Evolutionary conservation across 2,888 invertebrate species (phyloP).

Genomic region (Dexiosoma caninum): DNA sequence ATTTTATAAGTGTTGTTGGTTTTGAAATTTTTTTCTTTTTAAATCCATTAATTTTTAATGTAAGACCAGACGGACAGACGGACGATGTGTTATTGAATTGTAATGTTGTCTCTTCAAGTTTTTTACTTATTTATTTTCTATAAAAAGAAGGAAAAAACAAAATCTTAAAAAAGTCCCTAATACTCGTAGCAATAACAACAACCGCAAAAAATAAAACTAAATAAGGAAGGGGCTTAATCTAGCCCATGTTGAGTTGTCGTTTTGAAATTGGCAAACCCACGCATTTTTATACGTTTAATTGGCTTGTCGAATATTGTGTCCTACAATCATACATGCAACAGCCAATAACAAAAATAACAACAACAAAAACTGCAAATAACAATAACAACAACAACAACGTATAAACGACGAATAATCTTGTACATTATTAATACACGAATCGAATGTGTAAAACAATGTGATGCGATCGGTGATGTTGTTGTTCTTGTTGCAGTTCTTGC

Average conservation of each 20-base stretch:
- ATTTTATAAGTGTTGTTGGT: neutral
- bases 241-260: constrained; percentile 57
- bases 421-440: constrained; percentile 59
- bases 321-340: constrained; percentile 50
- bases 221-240: constrained; percentile 16
- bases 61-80: constrained; percentile 9
- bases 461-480: constrained; percentile 55
- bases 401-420: constrained; percentile 55
- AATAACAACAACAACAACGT: constrained; percentile 7
- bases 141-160: constrained; percentile 1
- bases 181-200: constrained; percentile 18
- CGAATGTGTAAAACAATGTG: constrained; percentile 64
- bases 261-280: constrained; percentile 66
- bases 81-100: constrained; percentile 47
- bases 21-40: constrained; percentile 7
- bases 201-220: neutral
- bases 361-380: neutral
- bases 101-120: constrained; percentile 43
- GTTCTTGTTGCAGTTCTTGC: neutral
- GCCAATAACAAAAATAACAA: neutral
- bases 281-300: constrained; percentile 73
- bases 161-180: constrained; percentile 36
- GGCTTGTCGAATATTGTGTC: constrained; percentile 73
- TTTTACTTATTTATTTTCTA: neutral
- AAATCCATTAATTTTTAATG: constrained; percentile 59